These are phyloP conservation scores for Lamellibrachia luymesi DNA, from an alignment of 1,140 invertebrate genomes.

Conservation along the genomic window DNA sequence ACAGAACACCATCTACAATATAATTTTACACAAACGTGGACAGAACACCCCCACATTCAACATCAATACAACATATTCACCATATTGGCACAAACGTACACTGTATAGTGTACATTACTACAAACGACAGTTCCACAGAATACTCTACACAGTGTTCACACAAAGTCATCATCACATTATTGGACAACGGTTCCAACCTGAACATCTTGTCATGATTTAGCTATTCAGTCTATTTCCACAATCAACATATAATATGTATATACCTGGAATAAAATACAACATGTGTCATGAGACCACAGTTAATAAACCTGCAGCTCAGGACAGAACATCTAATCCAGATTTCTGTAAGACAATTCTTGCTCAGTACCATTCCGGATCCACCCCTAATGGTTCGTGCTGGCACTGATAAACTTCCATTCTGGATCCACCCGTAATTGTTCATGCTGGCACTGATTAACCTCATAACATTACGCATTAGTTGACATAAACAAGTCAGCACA, in stretches of 20 bases:
- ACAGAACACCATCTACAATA: neutral
- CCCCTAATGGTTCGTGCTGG: neutral
- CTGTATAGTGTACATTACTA: neutral
- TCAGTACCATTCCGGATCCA: no score
- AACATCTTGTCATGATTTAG: neutral
- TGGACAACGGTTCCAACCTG: neutral
- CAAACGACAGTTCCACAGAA: neutral
- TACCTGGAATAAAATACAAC: no score
- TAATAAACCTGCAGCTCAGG: no score
- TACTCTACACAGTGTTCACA: neutral
- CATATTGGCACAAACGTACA: neutral
- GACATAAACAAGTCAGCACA: neutral
- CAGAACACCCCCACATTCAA: neutral
- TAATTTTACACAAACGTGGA: neutral
- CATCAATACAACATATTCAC: neutral
- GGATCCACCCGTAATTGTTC: neutral
- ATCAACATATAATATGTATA: neutral
- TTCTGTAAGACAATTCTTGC: no score
- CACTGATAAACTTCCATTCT: neutral
- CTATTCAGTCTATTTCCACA: neutral
- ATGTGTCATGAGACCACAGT: no score
- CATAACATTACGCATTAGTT: neutral
- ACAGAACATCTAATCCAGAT: no score
- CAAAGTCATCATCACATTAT: neutral
- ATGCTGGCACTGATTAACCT: neutral